Percentiles rank a stretch among this genome's conserved stretches.
Conservation (phyloP, 2,797 vertebrate genomes). For the Cryptoprocta ferox region DNA sequence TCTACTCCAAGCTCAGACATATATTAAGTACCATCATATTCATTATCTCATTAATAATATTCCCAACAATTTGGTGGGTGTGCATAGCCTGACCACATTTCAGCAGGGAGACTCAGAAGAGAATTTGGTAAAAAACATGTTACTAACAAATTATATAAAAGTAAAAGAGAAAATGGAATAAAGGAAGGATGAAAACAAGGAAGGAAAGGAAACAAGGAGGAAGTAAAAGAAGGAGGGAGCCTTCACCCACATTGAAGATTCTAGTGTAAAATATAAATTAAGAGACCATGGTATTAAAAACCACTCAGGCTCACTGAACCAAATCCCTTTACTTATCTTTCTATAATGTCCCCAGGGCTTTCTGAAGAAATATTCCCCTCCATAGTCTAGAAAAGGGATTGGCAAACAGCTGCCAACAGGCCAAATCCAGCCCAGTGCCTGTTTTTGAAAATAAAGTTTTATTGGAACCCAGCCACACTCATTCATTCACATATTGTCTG, state of each 20-base stretch:
- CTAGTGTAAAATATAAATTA: not conserved
- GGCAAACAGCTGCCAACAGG: slow-evolving; percentile 16
- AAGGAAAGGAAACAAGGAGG: not conserved
- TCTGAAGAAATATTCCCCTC: slow-evolving; percentile 3
- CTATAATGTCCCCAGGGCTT: not conserved
- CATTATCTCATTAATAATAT: slow-evolving; percentile 17
- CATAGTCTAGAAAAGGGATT: not conserved
- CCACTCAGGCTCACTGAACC: not conserved
- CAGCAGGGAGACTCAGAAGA: slow-evolving; percentile 28
- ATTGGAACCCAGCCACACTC: slow-evolving; percentile 62
- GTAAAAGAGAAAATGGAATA: not conserved
- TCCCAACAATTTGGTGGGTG: not conserved
- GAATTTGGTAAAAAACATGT: not conserved
- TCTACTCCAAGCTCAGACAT: slow-evolving; percentile 3
- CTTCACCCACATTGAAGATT: not conserved
- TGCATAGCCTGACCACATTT: not conserved
- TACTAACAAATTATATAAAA: slow-evolving; percentile 25
- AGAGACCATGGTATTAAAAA: not conserved
- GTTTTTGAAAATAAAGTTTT: slow-evolving; percentile 73
- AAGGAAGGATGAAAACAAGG: not conserved
- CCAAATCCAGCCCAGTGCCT: slow-evolving; percentile 40
- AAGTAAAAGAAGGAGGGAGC: not conserved
- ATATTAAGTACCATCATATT: not conserved
- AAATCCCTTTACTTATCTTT: not conserved
- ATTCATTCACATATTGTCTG: slow-evolving; percentile 69